Evolutionary conservation across 2,888 invertebrate genomes (phyloP), one percentile per base, ranked within the genome.

Genomic region (Cabera pusaria): DNA sequence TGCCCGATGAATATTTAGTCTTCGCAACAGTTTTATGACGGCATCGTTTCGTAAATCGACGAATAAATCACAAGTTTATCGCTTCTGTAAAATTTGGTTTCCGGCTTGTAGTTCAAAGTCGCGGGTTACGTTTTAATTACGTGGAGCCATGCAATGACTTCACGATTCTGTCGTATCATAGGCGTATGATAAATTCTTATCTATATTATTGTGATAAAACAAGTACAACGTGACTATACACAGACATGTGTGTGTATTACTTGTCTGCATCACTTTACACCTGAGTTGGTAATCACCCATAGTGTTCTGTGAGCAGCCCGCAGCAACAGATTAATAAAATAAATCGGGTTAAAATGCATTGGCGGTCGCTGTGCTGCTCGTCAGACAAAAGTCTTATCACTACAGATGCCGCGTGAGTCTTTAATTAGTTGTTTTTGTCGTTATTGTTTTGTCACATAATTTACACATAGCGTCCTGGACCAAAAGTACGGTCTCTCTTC

Each of bases 281-380:
- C n/a, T n/a, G n/a, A n/a, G n/a, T n/a, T n/a, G n/a, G n/a, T n/a
- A n/a, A n/a, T n/a, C n/a, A n/a, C n/a, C n/a, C n/a, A n/a, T n/a
- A n/a, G n/a, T n/a, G n/a, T n/a, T n/a, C n/a, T n/a, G n/a, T n/a
- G n/a, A n/a, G n/a, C n/a, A n/a, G n/a, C n/a, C n/a, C n/a, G n/a
- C n/a, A n/a, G n/a, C n/a, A n/a, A n/a, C n/a, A n/a, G n/a, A n/a
- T n/a, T n/a, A n/a, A n/a, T n/a, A n/a, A n/a, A n/a, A n/a, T n/a
- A n/a, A n/a, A n/a, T n/a, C n/a, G n/a, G n/a, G 33, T 20, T 5
- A 45, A 36, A 18, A 66, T 66, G 64, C 53, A 47, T 48, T 66
- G 56, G 60, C 47, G 49, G 7, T 54, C 50, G 11, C 39, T 59
- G 27, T 65, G 51, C 43, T 63, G 63, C 49, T 37, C 36, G 17